Conservation (phyloP, 2,113 vertebrate genomes). For the Daphoenositta chrysoptera region DNA sequence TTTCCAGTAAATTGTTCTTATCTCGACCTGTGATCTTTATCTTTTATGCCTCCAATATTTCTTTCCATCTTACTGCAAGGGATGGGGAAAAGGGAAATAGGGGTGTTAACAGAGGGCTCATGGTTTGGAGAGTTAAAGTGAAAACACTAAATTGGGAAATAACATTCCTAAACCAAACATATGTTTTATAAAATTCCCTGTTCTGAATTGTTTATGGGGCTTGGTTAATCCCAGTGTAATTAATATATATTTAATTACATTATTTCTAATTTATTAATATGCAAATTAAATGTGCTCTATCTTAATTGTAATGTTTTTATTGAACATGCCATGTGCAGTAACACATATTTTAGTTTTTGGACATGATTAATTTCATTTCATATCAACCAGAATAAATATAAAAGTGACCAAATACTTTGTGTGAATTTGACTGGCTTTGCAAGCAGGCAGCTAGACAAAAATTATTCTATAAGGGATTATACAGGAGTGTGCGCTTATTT, state of each 20-base stretch:
- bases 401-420: background rate
- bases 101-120: background rate
- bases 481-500: fast-evolving
- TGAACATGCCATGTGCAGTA: background rate
- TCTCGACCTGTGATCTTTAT: background rate
- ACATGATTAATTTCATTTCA: background rate
- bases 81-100: background rate
- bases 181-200: background rate
- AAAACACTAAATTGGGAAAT: background rate
- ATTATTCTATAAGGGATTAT: background rate
- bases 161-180: background rate
- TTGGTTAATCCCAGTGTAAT: background rate
- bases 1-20: background rate
- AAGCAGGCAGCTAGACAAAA: background rate
- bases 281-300: background rate
- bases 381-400: background rate
- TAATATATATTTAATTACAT: background rate
- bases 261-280: background rate
- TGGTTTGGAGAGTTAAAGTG: background rate
- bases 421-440: background rate
- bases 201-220: background rate
- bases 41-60: background rate
- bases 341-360: background rate
- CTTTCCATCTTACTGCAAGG: background rate
- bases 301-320: background rate